A percentile compares a stretch with the other conserved stretches of the same genome.
These are phyloP conservation scores for Hypotaenidia philippensis DNA, from an alignment of 2,797 vertebrate genomes.

Conservation along the genomic window DNA sequence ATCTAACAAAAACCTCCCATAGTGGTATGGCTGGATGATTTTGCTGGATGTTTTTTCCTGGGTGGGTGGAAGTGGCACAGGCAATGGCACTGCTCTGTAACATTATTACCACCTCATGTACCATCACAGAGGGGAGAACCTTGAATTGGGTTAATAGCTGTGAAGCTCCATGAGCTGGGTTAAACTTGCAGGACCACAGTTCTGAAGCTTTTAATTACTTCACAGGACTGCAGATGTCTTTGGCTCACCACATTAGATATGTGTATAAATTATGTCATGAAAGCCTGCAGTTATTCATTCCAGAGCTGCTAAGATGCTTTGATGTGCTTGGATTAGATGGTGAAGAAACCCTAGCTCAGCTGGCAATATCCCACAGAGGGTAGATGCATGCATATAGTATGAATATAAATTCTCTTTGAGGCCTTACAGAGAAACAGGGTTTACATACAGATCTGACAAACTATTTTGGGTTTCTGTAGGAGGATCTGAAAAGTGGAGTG, in stretches of 20 bases:
- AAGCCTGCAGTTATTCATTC: constrained; percentile 45
- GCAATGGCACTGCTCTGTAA: background rate
- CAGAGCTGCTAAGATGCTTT: constrained; percentile 43
- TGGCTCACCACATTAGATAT: constrained; percentile 10
- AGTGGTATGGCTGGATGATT: background rate
- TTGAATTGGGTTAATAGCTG: background rate
- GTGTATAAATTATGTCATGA: constrained; percentile 51
- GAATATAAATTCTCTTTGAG: constrained; percentile 67
- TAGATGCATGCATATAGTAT: background rate
- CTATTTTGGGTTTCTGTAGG: constrained; percentile 21
- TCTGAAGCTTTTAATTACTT: background rate
- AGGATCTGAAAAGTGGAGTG: background rate
- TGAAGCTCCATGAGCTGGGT: background rate
- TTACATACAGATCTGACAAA: constrained; percentile 38
- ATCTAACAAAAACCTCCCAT: background rate
- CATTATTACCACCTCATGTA: background rate
- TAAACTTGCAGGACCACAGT: background rate
- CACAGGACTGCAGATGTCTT: background rate
- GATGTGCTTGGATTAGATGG: constrained; percentile 59
- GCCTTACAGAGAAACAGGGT: background rate
- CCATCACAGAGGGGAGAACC: rapidly evolving
- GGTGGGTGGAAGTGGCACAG: background rate
- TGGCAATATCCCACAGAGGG: constrained; percentile 46
- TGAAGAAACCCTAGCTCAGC: constrained; percentile 32
- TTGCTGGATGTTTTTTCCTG: background rate